Base-by-base conservation (phyloP, 2,797 vertebrate genomes). In the Podarcis lilfordi region DNA sequence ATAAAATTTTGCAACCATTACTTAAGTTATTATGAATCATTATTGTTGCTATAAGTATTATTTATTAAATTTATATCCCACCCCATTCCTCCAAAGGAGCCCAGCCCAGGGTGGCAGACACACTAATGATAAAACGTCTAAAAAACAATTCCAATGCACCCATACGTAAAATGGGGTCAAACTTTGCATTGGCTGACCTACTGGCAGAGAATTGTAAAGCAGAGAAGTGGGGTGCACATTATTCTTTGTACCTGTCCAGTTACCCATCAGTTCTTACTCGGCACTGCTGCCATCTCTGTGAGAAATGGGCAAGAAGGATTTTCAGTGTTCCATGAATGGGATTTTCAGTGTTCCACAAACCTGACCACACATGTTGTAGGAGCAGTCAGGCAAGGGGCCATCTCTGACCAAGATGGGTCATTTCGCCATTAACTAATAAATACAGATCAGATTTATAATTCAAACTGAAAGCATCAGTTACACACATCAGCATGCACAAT, bases 401-500 rank as follows among this genome's bases (percentile, higher is more conserved):
- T 64, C 61, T 64, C 21, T 23, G 21, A 64, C 61, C 61, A 85
- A 76, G 35, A 76, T 11, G 29, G 5, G 15, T 15, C 84, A 17
- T 50, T 27, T 69, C 7, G 2, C 6, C 19, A 78, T 4, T 37
- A 35, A 59, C 13, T 13, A 32, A 74, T 87, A 21, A 72, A 71
- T n/a, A 29, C 29, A 79, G 29, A 29, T 78, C 43, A n/a, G 23
- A 55, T 79, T 55, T n/a, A 50, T 5, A 50, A 59, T 88, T 83
- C 82, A 78, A 87, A 88, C 75, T 92, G 76, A 79, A 11, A 82
- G 15, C 80, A 86, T n/a, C 71, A 86, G 87, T 81, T 85, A 82
- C 61, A 50, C 43, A 35, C 9, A 86, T 8, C 71, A 32, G 29
- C 80, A n/a, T 43, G 6, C 8, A 32, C 6, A 50, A 50, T 45